Evolutionary conservation across 2,888 invertebrate genomes (phyloP).

Genomic region (Allophyes oxyacanthae): DNA sequence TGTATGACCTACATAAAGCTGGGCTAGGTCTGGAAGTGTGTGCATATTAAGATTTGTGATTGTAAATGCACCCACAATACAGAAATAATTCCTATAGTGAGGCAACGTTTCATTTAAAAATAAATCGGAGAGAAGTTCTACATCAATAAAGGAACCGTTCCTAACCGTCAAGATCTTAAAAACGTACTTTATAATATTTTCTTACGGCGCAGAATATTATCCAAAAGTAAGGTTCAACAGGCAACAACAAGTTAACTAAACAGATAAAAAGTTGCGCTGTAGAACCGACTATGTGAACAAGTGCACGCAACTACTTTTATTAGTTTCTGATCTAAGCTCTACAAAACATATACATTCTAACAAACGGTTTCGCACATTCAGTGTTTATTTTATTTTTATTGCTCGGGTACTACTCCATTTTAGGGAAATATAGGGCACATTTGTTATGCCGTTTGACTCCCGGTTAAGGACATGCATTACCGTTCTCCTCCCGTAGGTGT

Average conservation of each 20-base stretch:
- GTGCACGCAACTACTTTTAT: slow-evolving; percentile 62
- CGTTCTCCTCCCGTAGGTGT: too few species aligned
- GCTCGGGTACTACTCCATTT: slow-evolving; percentile 5
- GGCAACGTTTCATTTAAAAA: too few species aligned
- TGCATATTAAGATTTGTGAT: too few species aligned
- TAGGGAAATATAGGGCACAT: not conserved
- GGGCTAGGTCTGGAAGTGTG: too few species aligned
- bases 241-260: slow-evolving; percentile 56
- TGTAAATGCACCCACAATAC: too few species aligned
- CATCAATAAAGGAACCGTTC: slow-evolving; percentile 35
- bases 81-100: too few species aligned
- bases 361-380: slow-evolving; percentile 12
- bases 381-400: slow-evolving; percentile 27
- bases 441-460: slow-evolving; percentile 2
- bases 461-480: too few species aligned
- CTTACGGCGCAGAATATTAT: slow-evolving; percentile 44
- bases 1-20: too few species aligned
- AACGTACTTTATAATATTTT: slow-evolving; percentile 49
- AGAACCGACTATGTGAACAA: slow-evolving; percentile 39
- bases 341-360: slow-evolving; percentile 38
- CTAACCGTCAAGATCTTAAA: slow-evolving; percentile 23
- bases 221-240: slow-evolving; percentile 39
- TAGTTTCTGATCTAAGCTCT: slow-evolving; percentile 60
- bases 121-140: slow-evolving; percentile 7
- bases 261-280: slow-evolving; percentile 61